A percentile compares a stretch with the other conserved stretches of the same genome.
phyloP scores from a whole-genome alignment of 2,113 vertebrate species.

The Naja naja region DNA sequence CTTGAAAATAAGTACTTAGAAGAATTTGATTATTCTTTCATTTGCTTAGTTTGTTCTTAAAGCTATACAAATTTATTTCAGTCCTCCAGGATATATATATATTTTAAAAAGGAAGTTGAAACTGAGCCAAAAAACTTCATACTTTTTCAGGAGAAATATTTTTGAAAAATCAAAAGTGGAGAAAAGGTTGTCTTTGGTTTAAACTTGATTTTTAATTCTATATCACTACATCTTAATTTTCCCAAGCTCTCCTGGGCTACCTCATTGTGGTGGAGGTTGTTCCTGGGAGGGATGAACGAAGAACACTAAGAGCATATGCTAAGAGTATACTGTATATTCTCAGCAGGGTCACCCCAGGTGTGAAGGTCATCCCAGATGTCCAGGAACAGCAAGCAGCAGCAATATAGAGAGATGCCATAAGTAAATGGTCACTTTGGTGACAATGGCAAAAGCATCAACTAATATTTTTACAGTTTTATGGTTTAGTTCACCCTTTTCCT shows the following conservation, averaged over 20 bases:
- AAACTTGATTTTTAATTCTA: background rate
- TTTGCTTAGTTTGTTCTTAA: too few species aligned
- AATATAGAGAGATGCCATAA: background rate
- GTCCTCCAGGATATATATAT: too few species aligned
- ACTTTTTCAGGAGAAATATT: background rate
- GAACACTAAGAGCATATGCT: background rate
- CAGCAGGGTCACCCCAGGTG: background rate
- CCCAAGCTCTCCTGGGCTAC: background rate
- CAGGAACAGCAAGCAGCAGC: background rate
- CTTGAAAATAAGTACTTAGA: background rate
- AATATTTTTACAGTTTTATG: background rate
- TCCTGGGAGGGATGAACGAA: background rate
- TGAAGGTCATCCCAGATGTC: background rate
- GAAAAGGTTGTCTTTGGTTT: background rate
- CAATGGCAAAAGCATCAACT: background rate
- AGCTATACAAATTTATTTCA: too few species aligned
- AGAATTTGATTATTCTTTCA: background rate
- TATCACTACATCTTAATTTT: background rate
- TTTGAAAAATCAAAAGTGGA: background rate
- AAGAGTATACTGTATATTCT: background rate
- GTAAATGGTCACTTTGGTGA: background rate
- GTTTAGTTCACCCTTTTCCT: background rate
- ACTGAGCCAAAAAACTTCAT: background rate
- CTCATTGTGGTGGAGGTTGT: background rate
- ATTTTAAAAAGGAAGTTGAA: background rate